These are phyloP conservation scores for Microhierax caerulescens DNA, from an alignment of 2,797 vertebrate genomes.

Conservation along the genomic window DNA sequence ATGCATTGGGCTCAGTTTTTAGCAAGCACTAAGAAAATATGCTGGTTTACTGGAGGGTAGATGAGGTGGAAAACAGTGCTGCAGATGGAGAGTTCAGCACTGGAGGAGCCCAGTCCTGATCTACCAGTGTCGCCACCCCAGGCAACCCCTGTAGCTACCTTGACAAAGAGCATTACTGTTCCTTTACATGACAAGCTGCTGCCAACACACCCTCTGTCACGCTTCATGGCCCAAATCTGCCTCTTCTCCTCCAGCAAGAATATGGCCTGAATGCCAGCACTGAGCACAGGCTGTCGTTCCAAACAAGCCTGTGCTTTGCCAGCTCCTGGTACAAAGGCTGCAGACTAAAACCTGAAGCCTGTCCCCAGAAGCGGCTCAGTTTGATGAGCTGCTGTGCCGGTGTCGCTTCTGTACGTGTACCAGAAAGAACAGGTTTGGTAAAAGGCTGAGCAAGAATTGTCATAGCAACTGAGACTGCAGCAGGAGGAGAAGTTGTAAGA, in stretches of 20 bases:
- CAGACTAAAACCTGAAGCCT: not conserved
- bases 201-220: conserved; percentile 4
- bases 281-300: not conserved
- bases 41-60: not conserved
- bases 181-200: not conserved
- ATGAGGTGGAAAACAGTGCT: not conserved
- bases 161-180: conserved; percentile 8
- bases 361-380: not conserved
- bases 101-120: not conserved
- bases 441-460: not conserved
- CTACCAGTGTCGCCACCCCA: not conserved
- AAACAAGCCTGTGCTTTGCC: not conserved
- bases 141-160: not conserved
- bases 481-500: not conserved
- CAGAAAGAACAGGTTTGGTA: not conserved
- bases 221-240: not conserved
- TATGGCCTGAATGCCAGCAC: not conserved
- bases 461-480: conserved; percentile 21
- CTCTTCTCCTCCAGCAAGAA: not conserved
- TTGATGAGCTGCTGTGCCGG: not conserved
- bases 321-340: not conserved
- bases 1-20: not conserved
- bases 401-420: not conserved
- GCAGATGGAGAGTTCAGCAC: not conserved
- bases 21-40: not conserved